These are phyloP conservation scores for Epinephelus awoara DNA, from an alignment of 2,797 vertebrate species.

Conservation along the genomic window DNA sequence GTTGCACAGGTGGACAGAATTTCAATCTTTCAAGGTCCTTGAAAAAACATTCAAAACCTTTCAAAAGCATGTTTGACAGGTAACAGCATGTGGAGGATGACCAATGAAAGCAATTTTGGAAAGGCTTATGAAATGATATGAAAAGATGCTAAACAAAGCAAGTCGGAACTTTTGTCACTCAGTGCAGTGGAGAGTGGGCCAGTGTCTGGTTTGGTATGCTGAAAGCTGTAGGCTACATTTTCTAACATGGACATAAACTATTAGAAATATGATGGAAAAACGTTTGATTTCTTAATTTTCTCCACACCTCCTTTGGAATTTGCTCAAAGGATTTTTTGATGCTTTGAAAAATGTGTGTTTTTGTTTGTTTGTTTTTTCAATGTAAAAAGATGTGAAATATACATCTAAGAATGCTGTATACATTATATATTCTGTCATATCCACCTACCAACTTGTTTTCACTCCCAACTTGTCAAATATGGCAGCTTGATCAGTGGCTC, in stretches of 20 bases:
- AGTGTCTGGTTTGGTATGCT: no score
- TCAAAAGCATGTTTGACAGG: neutral
- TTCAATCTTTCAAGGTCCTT: constrained; percentile 9
- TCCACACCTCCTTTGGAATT: neutral
- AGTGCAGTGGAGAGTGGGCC: neutral
- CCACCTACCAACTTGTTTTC: no score
- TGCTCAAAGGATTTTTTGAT: neutral
- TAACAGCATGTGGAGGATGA: neutral
- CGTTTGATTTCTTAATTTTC: no score
- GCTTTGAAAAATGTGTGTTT: no score
- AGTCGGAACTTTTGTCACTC: neutral
- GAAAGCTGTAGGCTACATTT: no score
- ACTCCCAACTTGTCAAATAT: no score
- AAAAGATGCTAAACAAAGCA: neutral
- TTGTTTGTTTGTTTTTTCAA: no score
- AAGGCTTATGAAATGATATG: neutral
- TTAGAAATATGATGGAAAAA: neutral
- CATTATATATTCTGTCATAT: no score
- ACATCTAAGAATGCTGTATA: no score
- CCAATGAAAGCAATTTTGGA: neutral
- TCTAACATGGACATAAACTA: neutral
- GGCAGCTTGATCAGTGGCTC: no score
- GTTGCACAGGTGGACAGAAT: constrained; percentile 36
- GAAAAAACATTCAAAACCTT: constrained; percentile 14
- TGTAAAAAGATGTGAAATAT: no score